Evolutionary conservation across 2,888 invertebrate genomes (phyloP).

Genomic region (Microctonus aethiopoides): DNA sequence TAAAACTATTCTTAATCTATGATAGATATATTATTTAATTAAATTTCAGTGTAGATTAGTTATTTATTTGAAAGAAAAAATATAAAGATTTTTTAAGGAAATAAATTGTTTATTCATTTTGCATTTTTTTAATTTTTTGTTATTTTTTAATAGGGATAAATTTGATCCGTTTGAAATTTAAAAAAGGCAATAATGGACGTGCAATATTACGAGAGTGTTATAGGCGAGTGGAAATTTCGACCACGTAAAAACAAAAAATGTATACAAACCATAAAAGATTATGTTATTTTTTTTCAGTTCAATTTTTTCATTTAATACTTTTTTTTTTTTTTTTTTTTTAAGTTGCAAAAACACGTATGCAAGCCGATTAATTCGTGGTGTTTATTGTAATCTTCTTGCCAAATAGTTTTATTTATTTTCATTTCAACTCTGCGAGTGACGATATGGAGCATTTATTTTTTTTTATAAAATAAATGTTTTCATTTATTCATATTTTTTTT

Average conservation of each 20-base stretch:
- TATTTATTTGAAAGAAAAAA: not conserved
- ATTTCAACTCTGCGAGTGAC: not conserved
- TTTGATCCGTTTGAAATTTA: not conserved
- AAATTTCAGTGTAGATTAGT: not conserved
- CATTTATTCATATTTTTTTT: too few species aligned
- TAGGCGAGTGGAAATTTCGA: not conserved
- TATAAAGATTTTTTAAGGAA: not conserved
- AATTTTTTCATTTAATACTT: not conserved
- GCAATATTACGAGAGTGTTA: not conserved
- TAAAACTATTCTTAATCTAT: conserved; percentile 15
- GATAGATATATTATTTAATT: not conserved
- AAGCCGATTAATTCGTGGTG: conserved; percentile 19
- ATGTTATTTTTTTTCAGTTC: not conserved
- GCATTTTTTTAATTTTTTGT: not conserved
- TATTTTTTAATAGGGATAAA: not conserved
- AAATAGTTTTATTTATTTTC: conserved; percentile 7
- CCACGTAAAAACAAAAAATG: not conserved
- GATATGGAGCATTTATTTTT: too few species aligned
- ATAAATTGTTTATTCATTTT: not conserved
- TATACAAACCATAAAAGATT: not conserved
- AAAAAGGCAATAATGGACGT: not conserved
- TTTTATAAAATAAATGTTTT: too few species aligned
- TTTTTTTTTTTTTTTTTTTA: not conserved
- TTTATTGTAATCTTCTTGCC: conserved; percentile 13
- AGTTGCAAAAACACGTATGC: conserved; percentile 16